phyloP scores from a whole-genome alignment of 2,888 invertebrate species.

The Ethmia dodecea region DNA sequence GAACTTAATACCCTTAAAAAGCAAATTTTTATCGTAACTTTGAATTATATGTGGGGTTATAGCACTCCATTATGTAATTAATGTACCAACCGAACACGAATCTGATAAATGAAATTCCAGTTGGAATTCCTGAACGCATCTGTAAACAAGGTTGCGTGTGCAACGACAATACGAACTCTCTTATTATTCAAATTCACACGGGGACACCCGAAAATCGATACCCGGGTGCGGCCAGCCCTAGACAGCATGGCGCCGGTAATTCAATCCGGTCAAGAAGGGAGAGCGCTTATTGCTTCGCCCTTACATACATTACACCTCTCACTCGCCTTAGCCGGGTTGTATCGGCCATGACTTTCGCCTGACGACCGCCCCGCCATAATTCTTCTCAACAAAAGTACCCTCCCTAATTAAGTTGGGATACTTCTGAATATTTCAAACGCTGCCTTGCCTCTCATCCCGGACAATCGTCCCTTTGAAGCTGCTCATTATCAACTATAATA shows the following conservation, averaged over 20 bases:
- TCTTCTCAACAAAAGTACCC: slow-evolving; percentile 45
- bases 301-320: slow-evolving; percentile 53
- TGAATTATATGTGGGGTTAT: too few species aligned
- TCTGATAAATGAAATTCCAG: slow-evolving; percentile 11
- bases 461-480: slow-evolving; percentile 33
- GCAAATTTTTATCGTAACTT: too few species aligned
- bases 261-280: slow-evolving; percentile 57
- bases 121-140: slow-evolving; percentile 7
- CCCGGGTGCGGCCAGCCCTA: slow-evolving; percentile 44
- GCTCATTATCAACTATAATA: slow-evolving; percentile 36
- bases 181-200: slow-evolving; percentile 18
- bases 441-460: slow-evolving; percentile 23
- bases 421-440: slow-evolving; percentile 52
- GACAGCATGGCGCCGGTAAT: slow-evolving; percentile 55
- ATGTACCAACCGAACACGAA: too few species aligned
- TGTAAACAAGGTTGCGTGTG: slow-evolving; percentile 23
- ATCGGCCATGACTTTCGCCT: slow-evolving; percentile 46
- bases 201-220: slow-evolving; percentile 42
- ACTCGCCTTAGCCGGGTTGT: slow-evolving; percentile 37
- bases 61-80: too few species aligned
- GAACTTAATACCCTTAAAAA: too few species aligned
- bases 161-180: slow-evolving; percentile 19
- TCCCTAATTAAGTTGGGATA: slow-evolving; percentile 57
- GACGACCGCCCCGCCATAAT: slow-evolving; percentile 44
- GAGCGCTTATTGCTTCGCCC: slow-evolving; percentile 43